Percentiles rank a stretch among this genome's conserved stretches.
Conservation (phyloP, 2,113 vertebrate species). For the Lanius collurio region DNA sequence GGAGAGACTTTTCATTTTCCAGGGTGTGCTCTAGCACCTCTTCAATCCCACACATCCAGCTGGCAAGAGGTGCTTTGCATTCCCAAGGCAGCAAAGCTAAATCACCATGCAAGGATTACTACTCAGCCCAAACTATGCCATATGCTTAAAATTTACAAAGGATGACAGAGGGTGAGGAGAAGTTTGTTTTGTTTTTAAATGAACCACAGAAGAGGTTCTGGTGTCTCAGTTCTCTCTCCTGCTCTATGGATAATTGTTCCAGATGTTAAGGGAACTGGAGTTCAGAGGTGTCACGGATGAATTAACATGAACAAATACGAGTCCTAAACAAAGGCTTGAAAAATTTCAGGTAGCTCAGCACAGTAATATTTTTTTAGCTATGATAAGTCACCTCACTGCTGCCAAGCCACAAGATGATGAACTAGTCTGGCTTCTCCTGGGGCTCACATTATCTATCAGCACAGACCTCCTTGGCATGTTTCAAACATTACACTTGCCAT, state of each 20-base stretch:
- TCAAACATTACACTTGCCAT: neutral
- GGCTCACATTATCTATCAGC: neutral
- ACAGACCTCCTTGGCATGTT: neutral
- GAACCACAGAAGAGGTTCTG: neutral
- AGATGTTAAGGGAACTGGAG: neutral
- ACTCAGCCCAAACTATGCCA: neutral
- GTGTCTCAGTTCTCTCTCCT: neutral
- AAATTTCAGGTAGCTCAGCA: neutral
- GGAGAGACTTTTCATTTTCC: neutral
- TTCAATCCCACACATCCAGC: neutral
- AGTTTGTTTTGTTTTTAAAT: neutral
- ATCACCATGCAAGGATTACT: neutral
- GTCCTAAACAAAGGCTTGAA: neutral
- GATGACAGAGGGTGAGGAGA: neutral
- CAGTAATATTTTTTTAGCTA: neutral
- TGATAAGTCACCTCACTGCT: neutral
- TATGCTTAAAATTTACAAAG: neutral
- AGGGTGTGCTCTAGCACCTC: neutral
- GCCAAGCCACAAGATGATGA: neutral
- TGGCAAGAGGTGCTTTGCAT: neutral
- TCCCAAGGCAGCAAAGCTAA: neutral
- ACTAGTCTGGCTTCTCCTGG: neutral
- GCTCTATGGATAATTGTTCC: neutral
- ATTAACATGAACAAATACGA: neutral
- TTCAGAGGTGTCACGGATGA: neutral